phyloP scores from a whole-genome alignment of 2,797 vertebrate genomes.

The Tinamus major region DNA sequence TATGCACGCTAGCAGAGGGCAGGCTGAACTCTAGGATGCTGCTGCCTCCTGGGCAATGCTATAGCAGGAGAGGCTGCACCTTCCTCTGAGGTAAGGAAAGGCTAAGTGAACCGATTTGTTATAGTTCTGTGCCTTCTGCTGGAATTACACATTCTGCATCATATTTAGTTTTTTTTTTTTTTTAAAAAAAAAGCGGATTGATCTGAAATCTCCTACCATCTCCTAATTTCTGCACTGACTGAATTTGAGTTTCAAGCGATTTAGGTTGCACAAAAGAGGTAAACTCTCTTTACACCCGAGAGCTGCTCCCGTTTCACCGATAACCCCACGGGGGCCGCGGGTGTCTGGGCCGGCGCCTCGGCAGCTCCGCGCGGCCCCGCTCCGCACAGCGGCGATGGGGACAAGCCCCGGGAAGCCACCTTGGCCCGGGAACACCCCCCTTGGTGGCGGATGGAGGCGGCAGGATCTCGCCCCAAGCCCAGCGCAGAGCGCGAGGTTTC shows the following conservation, averaged over 20 bases:
- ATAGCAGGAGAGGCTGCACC: neutral
- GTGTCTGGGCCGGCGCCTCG: too few relatives aligned
- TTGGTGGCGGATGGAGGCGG: neutral
- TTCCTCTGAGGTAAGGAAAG: neutral
- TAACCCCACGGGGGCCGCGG: too few relatives aligned
- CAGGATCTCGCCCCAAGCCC: too few relatives aligned
- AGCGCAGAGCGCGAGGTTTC: neutral
- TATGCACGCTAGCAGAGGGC: neutral
- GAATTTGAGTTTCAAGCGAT: neutral
- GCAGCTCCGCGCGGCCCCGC: too few relatives aligned
- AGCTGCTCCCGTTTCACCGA: conserved; percentile 14
- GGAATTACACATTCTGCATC: neutral
- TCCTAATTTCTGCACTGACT: neutral
- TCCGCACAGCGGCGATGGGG: too few relatives aligned
- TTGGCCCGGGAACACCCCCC: neutral
- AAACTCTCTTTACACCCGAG: conserved; percentile 5
- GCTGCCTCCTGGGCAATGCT: neutral
- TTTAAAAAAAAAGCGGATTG: neutral
- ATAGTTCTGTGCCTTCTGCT: neutral
- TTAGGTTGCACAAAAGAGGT: neutral
- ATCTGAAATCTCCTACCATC: neutral
- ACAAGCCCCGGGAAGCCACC: neutral
- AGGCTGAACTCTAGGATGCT: neutral
- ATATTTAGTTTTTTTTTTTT: neutral
- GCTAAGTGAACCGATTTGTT: neutral